These are phyloP conservation scores for Ophioderma brevispina DNA, from an alignment of 35 echinoderm and acorn worm species.

Conservation along the genomic window DNA sequence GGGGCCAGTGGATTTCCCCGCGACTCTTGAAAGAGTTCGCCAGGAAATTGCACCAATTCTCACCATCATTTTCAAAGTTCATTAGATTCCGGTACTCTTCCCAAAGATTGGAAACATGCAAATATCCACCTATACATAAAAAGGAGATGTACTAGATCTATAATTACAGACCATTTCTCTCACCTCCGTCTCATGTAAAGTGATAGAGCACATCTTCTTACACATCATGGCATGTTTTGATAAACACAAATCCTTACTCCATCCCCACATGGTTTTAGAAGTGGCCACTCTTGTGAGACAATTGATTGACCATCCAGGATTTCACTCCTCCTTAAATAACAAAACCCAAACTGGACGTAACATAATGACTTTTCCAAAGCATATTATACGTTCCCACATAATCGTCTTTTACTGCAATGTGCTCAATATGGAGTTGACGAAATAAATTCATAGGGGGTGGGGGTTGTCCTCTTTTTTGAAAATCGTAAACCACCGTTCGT, in stretches of 20 bases:
- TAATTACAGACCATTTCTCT: not conserved
- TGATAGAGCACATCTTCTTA: not conserved
- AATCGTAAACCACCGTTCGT: too few relatives aligned
- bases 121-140: not conserved
- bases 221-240: not conserved
- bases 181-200: not conserved
- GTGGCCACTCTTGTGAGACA: too few relatives aligned
- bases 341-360: too few relatives aligned
- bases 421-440: too few relatives aligned
- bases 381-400: too few relatives aligned
- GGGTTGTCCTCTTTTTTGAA: too few relatives aligned
- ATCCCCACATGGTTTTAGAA: not conserved
- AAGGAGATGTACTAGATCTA: not conserved
- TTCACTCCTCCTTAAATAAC: too few relatives aligned
- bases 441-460: too few relatives aligned
- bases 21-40: not conserved
- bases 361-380: too few relatives aligned
- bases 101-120: not conserved
- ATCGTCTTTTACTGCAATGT: too few relatives aligned
- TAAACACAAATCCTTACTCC: not conserved
- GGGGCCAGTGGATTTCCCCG: not conserved
- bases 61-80: not conserved
- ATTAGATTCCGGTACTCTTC: not conserved
- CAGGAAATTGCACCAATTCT: not conserved
- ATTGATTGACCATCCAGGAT: too few relatives aligned